phyloP scores from a whole-genome alignment of 2,113 vertebrate species.

The Taurulus bubalis region DNA sequence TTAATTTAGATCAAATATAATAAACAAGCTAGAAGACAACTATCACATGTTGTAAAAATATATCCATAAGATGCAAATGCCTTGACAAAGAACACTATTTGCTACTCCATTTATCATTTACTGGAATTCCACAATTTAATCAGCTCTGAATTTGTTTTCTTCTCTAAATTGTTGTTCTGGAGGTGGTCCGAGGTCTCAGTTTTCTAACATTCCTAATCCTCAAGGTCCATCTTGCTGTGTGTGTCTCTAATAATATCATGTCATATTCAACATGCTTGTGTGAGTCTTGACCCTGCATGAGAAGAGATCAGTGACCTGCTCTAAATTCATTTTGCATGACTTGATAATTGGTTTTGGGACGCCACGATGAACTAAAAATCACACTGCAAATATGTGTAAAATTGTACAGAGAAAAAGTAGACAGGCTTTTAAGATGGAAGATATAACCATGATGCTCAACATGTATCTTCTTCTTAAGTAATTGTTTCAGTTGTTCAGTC shows the following conservation, averaged over 20 bases:
- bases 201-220: neutral
- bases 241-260: slow-evolving; percentile 1
- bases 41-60: neutral
- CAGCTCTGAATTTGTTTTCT: neutral
- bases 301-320: slow-evolving; percentile 13
- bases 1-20: neutral
- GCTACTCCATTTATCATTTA: neutral
- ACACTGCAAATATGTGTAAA: neutral
- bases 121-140: neutral
- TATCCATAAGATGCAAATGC: neutral
- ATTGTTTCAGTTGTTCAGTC: neutral
- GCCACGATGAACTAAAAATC: neutral
- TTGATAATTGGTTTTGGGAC: slow-evolving; percentile 18
- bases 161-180: neutral
- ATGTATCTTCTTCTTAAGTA: neutral
- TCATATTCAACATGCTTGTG: slow-evolving; percentile 5
- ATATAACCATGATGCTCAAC: neutral
- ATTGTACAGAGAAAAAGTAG: neutral
- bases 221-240: neutral
- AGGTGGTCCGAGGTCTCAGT: neutral
- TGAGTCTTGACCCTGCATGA: neutral
- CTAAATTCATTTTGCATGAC: slow-evolving; percentile 21
- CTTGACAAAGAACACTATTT: neutral
- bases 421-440: neutral
- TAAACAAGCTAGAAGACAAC: neutral